These are phyloP conservation scores for Ormyrus nitidulus DNA, from an alignment of 2,888 invertebrate species.

Conservation along the genomic window DNA sequence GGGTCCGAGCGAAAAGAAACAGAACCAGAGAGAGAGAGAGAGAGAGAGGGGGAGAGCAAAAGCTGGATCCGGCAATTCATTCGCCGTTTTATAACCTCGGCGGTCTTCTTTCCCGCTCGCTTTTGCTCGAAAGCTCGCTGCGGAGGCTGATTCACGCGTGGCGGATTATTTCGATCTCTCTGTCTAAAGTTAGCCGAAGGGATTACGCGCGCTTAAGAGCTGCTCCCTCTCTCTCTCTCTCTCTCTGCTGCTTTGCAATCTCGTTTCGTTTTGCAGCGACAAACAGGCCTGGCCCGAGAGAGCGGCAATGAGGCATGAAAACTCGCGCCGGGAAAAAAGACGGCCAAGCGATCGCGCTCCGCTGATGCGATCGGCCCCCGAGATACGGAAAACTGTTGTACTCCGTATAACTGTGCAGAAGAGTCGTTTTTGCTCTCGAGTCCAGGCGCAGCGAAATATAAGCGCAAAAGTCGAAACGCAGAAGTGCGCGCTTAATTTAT, in stretches of 20 bases:
- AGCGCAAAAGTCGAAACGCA: no score
- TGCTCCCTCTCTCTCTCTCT: neutral
- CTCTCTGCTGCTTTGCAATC: slow-evolving; percentile 13
- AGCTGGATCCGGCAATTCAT: slow-evolving; percentile 70
- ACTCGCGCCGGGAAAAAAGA: neutral
- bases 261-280: slow-evolving; percentile 24
- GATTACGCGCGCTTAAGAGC: slow-evolving; percentile 58
- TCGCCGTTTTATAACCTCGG: slow-evolving; percentile 72
- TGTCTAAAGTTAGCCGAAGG: slow-evolving; percentile 68
- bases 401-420: no score
- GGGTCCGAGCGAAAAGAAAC: neutral
- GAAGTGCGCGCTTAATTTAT: no score
- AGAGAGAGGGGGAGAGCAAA: slow-evolving; percentile 32
- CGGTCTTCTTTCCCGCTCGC: slow-evolving; percentile 50
- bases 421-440: no score
- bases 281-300: neutral
- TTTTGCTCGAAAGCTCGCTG: slow-evolving; percentile 1
- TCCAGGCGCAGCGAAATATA: no score
- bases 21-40: slow-evolving; percentile 4
- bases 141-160: slow-evolving; percentile 64
- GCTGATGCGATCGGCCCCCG: no score
- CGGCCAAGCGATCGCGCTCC: no score
- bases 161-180: slow-evolving; percentile 70
- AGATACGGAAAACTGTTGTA: no score
- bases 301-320: neutral